Base-by-base conservation (phyloP, 2,797 vertebrate genomes). In the Hippocampus kuda region DNA sequence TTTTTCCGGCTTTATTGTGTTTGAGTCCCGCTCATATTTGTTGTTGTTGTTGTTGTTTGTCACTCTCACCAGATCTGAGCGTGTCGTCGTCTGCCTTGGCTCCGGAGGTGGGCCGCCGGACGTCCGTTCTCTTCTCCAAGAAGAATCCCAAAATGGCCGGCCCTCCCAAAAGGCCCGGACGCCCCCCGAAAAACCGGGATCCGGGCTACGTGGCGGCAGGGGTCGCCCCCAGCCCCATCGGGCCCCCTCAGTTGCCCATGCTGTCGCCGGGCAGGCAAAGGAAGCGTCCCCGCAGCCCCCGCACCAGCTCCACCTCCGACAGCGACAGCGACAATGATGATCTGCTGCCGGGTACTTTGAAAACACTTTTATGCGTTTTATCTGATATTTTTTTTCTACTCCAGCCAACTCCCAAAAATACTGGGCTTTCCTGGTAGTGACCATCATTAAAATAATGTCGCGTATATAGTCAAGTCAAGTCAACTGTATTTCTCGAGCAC, bases 111-210 rank as follows among this genome's bases (percentile, higher is more conserved):
- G 97, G 97, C 73, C 93, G 97, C 66, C 93, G 97, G 75, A 99
- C 97, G 18, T 98, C 96, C 18, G 95, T 99, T 75, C 95, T 99
- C 74, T 99, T 99, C 89, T 97, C 96, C 79, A 98, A 98, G 90
- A 99, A 99, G 90, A 98, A 97, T 86, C 95, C 92, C 71, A 98
- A 97, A 89, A 94, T 95, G 27, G 89, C 93, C 3, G 95, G 94
- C 63, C 94, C 96, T 53, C 96, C 96, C 38, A 99, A 99, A 88
- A 93, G 97, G 72, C 96, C 95, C 0, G 97, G 97, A 46, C 94
- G 97, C 9, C 97, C 97, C 13, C 97, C 97, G 0, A 98, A 99
- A 90, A 98, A 97, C 85, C 89, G 96, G 12, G 97, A 99, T 66
- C 79, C 72, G 0, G 73, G 84, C 81, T 96, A 98, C 67, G 84